Evolutionary conservation across 2,797 vertebrate genomes (phyloP).

Genomic region (Coracias cyanogaster): DNA sequence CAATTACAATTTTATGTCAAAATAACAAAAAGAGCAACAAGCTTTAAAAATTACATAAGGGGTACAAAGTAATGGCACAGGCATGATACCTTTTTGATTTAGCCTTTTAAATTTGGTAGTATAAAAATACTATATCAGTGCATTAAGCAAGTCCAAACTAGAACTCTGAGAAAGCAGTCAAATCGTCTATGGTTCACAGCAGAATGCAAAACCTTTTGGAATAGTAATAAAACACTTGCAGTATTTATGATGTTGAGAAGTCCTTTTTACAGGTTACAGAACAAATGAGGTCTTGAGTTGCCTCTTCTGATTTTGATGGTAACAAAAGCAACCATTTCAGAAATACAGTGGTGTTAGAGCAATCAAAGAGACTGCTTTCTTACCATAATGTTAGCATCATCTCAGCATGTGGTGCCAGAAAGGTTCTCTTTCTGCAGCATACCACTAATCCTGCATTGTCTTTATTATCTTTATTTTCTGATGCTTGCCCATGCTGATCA

Average conservation of each 20-base stretch:
- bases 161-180: not conserved
- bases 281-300: constrained; percentile 65
- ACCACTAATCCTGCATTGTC: constrained; percentile 69
- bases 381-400: constrained; percentile 83
- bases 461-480: constrained; percentile 68
- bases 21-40: not conserved
- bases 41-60: not conserved
- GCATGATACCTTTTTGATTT: not conserved
- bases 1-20: not conserved
- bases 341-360: constrained; percentile 77
- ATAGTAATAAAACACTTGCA: not conserved
- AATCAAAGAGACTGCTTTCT: constrained; percentile 82
- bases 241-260: constrained; percentile 13
- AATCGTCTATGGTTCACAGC: not conserved
- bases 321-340: constrained; percentile 63
- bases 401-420: constrained; percentile 83
- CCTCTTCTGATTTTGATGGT: constrained; percentile 80
- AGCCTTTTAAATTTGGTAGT: not conserved
- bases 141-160: not conserved
- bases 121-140: not conserved
- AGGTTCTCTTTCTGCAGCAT: constrained; percentile 73
- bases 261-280: constrained; percentile 42
- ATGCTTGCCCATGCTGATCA: constrained; percentile 7
- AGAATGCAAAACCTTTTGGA: constrained; percentile 13
- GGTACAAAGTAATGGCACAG: not conserved